Base-by-base conservation (phyloP, 2,113 vertebrate species). In the Tachysurus fulvidraco region DNA sequence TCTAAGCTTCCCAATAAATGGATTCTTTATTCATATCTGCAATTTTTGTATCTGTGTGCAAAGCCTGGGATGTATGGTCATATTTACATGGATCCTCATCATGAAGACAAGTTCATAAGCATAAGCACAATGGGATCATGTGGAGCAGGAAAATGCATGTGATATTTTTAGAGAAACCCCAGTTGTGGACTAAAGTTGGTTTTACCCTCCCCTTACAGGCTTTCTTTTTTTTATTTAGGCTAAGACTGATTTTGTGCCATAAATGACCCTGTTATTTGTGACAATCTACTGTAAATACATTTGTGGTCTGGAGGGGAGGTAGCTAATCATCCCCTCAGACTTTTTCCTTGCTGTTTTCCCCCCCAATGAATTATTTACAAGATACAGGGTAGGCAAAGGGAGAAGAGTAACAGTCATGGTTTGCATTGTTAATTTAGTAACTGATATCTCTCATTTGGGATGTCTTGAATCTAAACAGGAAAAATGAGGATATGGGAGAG, bases 381-480 rank as follows among this genome's bases (percentile, higher is more conserved):
- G 59, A 84, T 81, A 85, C 55, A n/a, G 17, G 62, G 50, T 28
- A 69, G 50, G 36, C 64, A 80, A 46, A 76, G 83, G 36, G 46
- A 52, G 81, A 64, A 46, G 23, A 77, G 12, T 36, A 54, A 59
- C 90, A 85, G 85, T 59, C 85, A 91, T 85, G 62, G 69, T 78
- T 86, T 71, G 65, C n/a, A 87, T n/a, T 85, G 79, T 89, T 88
- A 64, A 82, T 81, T 86, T 57, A 88, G 83, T 86, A 86, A 88
- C 89, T 85, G 89, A 85, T 89, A 91, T 77, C 86, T 62, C 82
- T 82, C 84, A 46, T 86, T 65, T 83, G 55, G 88, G 90, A 86
- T 57, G 81, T 41, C n/a, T 54, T 21, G 81, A 93, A 78, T 91
- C 86, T 87, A 92, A 93, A 93, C 92, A 92, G 21, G 86, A 87